Percentiles rank a stretch among this genome's conserved stretches.
These are phyloP conservation scores for Penaeus vannamei DNA, from an alignment of 1,140 invertebrate genomes.

Conservation along the genomic window DNA sequence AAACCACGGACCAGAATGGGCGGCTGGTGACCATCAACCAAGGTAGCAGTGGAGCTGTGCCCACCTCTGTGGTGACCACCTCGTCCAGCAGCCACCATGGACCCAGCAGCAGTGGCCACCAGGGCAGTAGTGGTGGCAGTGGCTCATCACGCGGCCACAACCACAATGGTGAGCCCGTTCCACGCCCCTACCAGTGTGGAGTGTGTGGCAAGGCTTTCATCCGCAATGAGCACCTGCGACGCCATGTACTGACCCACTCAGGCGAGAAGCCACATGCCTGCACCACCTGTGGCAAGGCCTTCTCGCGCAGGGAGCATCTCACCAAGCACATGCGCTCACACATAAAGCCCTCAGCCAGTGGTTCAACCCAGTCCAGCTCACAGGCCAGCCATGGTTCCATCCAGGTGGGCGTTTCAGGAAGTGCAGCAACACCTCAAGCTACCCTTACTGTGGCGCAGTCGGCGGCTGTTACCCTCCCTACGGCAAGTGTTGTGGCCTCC, in stretches of 20 bases:
- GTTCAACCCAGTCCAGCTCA: conserved; percentile 48
- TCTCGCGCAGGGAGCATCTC: conserved; percentile 68
- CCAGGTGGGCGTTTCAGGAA: conserved; percentile 45
- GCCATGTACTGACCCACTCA: conserved; percentile 67
- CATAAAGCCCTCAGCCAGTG: conserved; percentile 44
- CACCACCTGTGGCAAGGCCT: conserved; percentile 74
- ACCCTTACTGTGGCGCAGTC: conserved; percentile 52
- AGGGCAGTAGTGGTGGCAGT: conserved; percentile 29
- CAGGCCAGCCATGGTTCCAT: conserved; percentile 54
- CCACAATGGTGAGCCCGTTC: conserved; percentile 64
- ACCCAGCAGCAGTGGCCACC: conserved; percentile 41
- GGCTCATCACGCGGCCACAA: conserved; percentile 56
- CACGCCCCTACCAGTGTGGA: conserved; percentile 70
- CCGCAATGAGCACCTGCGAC: conserved; percentile 67
- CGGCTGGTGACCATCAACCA: conserved; percentile 67
- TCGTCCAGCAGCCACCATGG: conserved; percentile 42
- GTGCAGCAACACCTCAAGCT: conserved; percentile 48
- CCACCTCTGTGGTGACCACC: conserved; percentile 57
- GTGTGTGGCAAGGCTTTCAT: conserved; percentile 91
- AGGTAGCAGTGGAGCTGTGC: conserved; percentile 35
- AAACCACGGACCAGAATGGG: conserved; percentile 66
- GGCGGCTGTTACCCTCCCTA: conserved; percentile 51
- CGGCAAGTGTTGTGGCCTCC: conserved; percentile 55
- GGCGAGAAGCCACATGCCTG: conserved; percentile 89
- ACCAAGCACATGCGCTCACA: conserved; percentile 68